Conservation (phyloP, 2,888 invertebrate genomes). For the Clanis bilineata region DNA sequence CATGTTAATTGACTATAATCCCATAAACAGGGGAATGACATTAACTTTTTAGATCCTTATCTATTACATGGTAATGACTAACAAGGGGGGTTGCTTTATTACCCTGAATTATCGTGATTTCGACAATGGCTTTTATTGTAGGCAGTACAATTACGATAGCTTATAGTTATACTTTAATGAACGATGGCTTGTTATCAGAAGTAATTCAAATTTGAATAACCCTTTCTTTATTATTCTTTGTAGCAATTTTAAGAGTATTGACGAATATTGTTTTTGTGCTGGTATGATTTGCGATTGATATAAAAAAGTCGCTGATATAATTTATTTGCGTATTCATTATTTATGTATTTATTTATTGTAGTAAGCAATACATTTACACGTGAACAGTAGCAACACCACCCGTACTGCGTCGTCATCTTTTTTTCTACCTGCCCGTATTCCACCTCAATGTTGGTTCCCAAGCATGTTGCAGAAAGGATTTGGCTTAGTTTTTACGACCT, state of each 20-base stretch:
- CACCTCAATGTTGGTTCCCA: too few species aligned
- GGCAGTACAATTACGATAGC: not conserved
- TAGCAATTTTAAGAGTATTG: not conserved
- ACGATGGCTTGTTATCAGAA: not conserved
- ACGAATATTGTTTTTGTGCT: not conserved
- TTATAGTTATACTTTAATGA: not conserved
- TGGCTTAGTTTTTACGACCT: too few species aligned
- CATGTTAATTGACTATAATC: slow-evolving; percentile 4
- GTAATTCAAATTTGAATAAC: not conserved
- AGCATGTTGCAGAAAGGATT: too few species aligned
- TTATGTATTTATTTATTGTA: too few species aligned
- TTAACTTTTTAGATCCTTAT: not conserved
- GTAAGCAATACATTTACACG: too few species aligned
- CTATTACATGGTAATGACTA: not conserved
- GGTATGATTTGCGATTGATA: too few species aligned
- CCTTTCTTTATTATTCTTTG: not conserved
- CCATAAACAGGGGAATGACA: not conserved
- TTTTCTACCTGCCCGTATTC: too few species aligned
- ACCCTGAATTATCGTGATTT: not conserved
- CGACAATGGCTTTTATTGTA: not conserved
- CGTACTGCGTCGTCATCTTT: too few species aligned
- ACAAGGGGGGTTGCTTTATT: not conserved
- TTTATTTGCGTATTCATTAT: too few species aligned
- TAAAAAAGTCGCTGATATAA: too few species aligned
- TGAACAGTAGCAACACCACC: too few species aligned